Evolutionary conservation across 2,888 invertebrate species (phyloP).

Genomic region (Brachypalpus laphriformis): DNA sequence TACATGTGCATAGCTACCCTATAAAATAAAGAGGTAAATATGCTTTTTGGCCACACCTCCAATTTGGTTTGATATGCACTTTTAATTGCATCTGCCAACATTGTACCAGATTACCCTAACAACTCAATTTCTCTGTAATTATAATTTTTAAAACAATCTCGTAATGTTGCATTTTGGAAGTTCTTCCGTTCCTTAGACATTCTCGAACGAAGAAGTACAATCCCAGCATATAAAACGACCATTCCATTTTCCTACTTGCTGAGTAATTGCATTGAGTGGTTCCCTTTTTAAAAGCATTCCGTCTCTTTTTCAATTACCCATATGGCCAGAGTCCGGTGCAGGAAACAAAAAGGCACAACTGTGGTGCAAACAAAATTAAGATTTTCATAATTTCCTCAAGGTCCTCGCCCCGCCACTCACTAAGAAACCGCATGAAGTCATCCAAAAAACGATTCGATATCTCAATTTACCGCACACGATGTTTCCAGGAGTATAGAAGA

Average conservation of each 20-base stretch:
- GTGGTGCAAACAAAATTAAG: slow-evolving; percentile 50
- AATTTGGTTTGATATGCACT: no score
- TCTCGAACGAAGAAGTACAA: no score
- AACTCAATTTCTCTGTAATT: no score
- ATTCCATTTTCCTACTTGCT: background rate
- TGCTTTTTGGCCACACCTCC: no score
- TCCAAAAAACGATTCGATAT: slow-evolving; percentile 67
- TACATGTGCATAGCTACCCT: no score
- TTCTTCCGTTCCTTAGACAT: no score
- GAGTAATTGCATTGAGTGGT: slow-evolving; percentile 24
- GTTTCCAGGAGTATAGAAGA: slow-evolving; percentile 25
- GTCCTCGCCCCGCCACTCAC: background rate
- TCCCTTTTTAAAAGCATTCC: slow-evolving; percentile 23
- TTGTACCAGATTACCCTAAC: no score
- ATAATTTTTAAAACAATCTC: no score
- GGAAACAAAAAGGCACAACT: slow-evolving; percentile 46
- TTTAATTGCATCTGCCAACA: no score
- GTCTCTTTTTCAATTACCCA: slow-evolving; percentile 50
- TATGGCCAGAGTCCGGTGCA: slow-evolving; percentile 28
- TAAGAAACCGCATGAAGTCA: slow-evolving; percentile 67
- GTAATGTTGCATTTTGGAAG: no score
- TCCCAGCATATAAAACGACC: slow-evolving; percentile 27
- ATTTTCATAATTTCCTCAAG: slow-evolving; percentile 55
- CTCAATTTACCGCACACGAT: slow-evolving; percentile 74
- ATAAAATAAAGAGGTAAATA: no score